These are phyloP conservation scores for Aproaerema taeniolella DNA, from an alignment of 2,888 invertebrate genomes.

Conservation along the genomic window DNA sequence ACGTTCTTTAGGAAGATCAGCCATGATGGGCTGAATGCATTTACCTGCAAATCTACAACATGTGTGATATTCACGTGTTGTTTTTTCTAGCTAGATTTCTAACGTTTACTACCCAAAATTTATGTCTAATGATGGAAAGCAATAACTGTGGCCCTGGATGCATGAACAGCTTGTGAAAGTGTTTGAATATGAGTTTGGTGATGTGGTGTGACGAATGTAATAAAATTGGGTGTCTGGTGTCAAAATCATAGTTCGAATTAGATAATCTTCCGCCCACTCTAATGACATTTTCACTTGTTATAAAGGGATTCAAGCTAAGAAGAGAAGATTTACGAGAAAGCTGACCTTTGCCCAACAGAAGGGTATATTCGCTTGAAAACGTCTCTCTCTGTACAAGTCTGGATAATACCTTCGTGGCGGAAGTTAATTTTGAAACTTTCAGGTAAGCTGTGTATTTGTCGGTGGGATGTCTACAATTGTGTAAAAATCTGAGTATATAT, in stretches of 20 bases:
- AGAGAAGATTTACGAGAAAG: constrained; percentile 6
- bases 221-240: constrained; percentile 16
- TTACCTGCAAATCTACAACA: constrained; percentile 17
- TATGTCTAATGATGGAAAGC: constrained; percentile 16
- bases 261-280: constrained; percentile 20
- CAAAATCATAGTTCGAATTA: constrained; percentile 20
- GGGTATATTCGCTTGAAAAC: constrained; percentile 7
- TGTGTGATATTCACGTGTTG: constrained; percentile 12
- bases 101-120: constrained; percentile 19
- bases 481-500: constrained; percentile 15
- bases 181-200: constrained; percentile 10
- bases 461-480: constrained; percentile 13
- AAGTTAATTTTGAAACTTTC: constrained; percentile 6
- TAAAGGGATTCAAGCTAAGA: constrained; percentile 9
- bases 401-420: constrained; percentile 4
- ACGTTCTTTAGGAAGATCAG: constrained; percentile 18
- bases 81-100: constrained; percentile 16
- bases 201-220: constrained; percentile 12
- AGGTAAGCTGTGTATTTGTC: constrained; percentile 4
- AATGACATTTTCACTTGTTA: constrained; percentile 8
- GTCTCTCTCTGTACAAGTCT: constrained; percentile 8
- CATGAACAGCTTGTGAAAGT: constrained; percentile 12
- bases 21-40: constrained; percentile 22
- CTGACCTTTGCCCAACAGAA: neutral
- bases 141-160: constrained; percentile 22